These are phyloP conservation scores for Anolis sagrei DNA, from an alignment of 2,113 vertebrate genomes.

Conservation along the genomic window DNA sequence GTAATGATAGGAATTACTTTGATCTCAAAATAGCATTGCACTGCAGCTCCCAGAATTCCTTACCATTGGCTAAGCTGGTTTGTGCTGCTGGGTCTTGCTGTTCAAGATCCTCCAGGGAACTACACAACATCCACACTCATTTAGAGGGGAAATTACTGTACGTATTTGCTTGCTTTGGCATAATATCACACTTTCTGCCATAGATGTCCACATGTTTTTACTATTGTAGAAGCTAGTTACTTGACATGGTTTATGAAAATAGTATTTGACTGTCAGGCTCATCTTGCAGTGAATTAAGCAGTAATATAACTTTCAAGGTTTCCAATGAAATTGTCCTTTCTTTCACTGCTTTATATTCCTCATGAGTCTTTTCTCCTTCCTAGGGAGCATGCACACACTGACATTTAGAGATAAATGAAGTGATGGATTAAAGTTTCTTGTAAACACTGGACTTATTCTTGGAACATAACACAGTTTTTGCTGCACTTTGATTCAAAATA, in stretches of 20 bases:
- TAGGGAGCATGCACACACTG: not conserved
- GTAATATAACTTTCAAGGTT: conserved; percentile 14
- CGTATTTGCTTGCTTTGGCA: not conserved
- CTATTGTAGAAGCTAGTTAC: not conserved
- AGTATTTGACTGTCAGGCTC: not conserved
- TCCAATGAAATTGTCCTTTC: conserved; percentile 26
- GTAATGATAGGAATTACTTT: no score
- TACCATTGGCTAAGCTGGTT: no score
- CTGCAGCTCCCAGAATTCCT: no score
- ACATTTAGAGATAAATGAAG: conserved; percentile 22
- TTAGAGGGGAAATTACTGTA: not conserved
- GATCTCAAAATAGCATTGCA: no score
- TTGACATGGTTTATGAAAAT: not conserved
- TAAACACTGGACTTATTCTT: conserved; percentile 15
- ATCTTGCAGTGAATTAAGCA: not conserved
- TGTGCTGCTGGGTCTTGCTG: no score
- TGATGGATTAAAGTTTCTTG: conserved; percentile 11
- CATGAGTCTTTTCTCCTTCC: not conserved
- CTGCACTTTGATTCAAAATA: conserved; percentile 23
- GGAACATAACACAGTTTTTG: conserved; percentile 21
- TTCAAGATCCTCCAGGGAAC: no score
- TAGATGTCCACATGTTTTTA: not conserved
- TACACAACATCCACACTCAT: no score
- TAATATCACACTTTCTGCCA: not conserved
- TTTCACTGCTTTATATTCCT: not conserved